Evolutionary conservation across 2,888 invertebrate genomes (phyloP).

Genomic region (Horisme vitalbata): DNA sequence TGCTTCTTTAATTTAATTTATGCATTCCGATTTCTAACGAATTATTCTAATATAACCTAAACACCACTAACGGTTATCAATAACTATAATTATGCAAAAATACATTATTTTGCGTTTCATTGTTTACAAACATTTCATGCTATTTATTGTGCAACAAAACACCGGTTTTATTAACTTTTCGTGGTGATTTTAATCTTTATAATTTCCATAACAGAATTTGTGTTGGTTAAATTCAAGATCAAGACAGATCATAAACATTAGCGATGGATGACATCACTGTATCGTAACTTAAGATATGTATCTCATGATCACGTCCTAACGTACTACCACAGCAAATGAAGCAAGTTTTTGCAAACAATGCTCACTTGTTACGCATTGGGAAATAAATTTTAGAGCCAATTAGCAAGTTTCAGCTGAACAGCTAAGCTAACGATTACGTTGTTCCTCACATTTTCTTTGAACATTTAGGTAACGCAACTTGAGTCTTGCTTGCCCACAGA

Average conservation of each 20-base stretch:
- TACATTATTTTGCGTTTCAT: neutral
- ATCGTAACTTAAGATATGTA: constrained; percentile 17
- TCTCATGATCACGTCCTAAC: constrained; percentile 21
- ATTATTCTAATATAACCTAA: too few relatives aligned
- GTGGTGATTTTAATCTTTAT: too few relatives aligned
- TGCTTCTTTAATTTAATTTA: too few relatives aligned
- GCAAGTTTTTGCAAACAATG: constrained; percentile 31
- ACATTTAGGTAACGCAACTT: constrained; percentile 3
- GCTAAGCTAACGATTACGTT: constrained; percentile 25
- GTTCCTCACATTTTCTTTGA: constrained; percentile 29
- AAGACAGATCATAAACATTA: constrained; percentile 12
- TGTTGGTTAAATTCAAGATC: constrained; percentile 19
- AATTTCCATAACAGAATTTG: neutral
- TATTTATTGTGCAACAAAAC: neutral
- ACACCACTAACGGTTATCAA: too few relatives aligned
- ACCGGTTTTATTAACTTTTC: neutral
- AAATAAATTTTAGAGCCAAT: constrained; percentile 28
- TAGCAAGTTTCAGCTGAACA: constrained; percentile 21
- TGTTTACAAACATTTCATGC: constrained; percentile 21
- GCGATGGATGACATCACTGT: constrained; percentile 21
- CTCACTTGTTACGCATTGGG: constrained; percentile 24
- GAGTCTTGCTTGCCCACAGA: constrained; percentile 3
- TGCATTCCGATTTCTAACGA: too few relatives aligned
- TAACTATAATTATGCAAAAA: too few relatives aligned
- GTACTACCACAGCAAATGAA: constrained; percentile 19